Base-by-base conservation (phyloP, 2,888 invertebrate species). In the Unio delphinus region DNA sequence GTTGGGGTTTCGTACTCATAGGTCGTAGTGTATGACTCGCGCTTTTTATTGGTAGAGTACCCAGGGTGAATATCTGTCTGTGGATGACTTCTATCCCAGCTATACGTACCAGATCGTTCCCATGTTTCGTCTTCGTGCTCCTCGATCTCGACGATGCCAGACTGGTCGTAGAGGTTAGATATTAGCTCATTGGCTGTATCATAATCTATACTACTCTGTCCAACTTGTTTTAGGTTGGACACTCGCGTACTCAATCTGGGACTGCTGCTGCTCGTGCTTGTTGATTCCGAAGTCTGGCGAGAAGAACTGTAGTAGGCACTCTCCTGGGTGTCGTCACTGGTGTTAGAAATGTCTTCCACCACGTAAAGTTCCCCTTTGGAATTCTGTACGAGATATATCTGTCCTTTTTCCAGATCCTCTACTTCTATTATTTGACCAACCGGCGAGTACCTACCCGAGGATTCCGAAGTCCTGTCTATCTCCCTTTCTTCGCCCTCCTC, bases 311-410 rank as follows among this genome's bases (percentile, higher is more conserved):
- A 76, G 28, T 80, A 80, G 17, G 80, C 80, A 69, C 79, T 81
- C 68, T 81, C 78, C 57, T 81, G 78, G 7, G 75, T 73, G 61
- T 80, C 80, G 30, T 77, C 75, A 60, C 71, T 77, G 1, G 80
- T 82, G 45, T 45, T 45, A 3, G 45, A 11, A 17, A 83, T 71
- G 70, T 83, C 81, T 61, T 83, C 81, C n/a, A 83, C 80, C 69
- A 80, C 78, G 64, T 80, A 83, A 17, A 80, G 59, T 68, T 81
- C 78, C 1, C 83, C 83, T 59, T 76, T 81, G n/a, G 79, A 79
- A 59, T 81, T 81, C 64, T 80, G 79, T 2, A 83, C 81, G 18
- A 81, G 67, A 59, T 73, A 78, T 55, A 78, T 67, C 60, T 74
- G 73, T 59, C 78, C 73, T 11, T 75, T 75, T 65, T 77, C 78